These are phyloP conservation scores for Lutjanus erythropterus DNA, from an alignment of 2,113 vertebrate species.

Conservation along the genomic window DNA sequence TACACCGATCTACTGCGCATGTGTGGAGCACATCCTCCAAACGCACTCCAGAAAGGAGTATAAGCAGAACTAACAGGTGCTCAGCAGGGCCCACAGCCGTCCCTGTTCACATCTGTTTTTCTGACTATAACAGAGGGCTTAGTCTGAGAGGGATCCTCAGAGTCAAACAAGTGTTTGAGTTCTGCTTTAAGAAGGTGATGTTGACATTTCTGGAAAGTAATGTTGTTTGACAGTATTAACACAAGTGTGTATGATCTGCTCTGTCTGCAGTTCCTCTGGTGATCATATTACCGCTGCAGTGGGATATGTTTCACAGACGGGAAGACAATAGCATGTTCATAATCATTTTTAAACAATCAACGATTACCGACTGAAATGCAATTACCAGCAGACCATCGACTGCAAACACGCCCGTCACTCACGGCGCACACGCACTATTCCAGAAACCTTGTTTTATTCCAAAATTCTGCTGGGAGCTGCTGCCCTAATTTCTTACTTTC, in stretches of 20 bases:
- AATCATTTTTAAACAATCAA: conserved; percentile 55
- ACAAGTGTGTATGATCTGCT: conserved; percentile 5
- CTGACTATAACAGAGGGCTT: too few relatives aligned
- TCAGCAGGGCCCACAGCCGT: too few relatives aligned
- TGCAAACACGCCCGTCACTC: conserved; percentile 62
- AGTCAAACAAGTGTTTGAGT: conserved; percentile 29
- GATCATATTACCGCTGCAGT: conserved; percentile 10
- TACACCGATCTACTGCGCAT: too few relatives aligned
- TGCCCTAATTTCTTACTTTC: conserved; percentile 81
- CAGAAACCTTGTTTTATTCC: conserved; percentile 79
- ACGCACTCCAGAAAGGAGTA: too few relatives aligned
- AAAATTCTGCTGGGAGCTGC: conserved; percentile 68
- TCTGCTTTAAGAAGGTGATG: conserved; percentile 1
- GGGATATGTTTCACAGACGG: conserved; percentile 42
- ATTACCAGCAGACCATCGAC: conserved; percentile 57
- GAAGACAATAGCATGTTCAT: conserved; percentile 46
- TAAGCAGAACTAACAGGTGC: too few relatives aligned
- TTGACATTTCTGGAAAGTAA: conserved; percentile 12
- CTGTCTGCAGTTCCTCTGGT: conserved; percentile 9
- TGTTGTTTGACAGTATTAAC: conserved; percentile 9
- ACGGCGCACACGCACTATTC: conserved; percentile 58
- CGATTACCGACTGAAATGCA: conserved; percentile 68
- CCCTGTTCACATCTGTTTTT: too few relatives aligned
- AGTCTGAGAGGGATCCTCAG: conserved; percentile 22
- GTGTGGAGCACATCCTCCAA: too few relatives aligned